Base-by-base conservation (phyloP, 2,888 invertebrate species). In the Operophtera brumata region DNA sequence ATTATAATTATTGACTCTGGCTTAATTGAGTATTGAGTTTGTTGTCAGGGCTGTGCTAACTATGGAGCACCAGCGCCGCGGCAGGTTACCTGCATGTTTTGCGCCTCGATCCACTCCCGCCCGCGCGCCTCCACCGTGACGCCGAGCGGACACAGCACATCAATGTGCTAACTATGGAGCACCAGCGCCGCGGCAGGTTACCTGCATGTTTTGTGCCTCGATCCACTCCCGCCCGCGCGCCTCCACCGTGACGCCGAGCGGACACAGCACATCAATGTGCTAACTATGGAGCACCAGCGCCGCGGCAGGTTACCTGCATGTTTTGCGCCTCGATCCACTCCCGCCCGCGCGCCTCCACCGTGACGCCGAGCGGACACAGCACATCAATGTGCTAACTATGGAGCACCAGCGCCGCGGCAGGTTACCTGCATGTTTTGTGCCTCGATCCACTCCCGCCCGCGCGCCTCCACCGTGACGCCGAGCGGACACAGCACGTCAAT, bases 211-310 rank as follows among this genome's bases (percentile, higher is more conserved):
- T 78, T 92, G 92, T 8, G 89, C 75, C 69, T 91, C 87, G 35
- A 93, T 90, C 95, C 95, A 95, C 51, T 86, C 86, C 52, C 91
- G 88, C 69, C 94, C 94, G 65, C 87, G 88, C n/a, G 91, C 92
- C 61, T 82, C 77, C 42, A 89, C 82, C 0, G 13, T 34, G 45
- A 92, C 89, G 5, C 92, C 92, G 50, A 92, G 89, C 0, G 92
- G 92, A 52, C 92, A 94, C 13, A 94, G 82, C 68, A 86, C 88
- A 72, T 93, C 92, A 4, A 94, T n/a, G n/a, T n/a, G n/a, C n/a
- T n/a, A n/a, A n/a, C n/a, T n/a, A n/a, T n/a, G n/a, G n/a, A n/a
- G n/a, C n/a, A n/a, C n/a, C n/a, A n/a, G n/a, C n/a, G n/a, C n/a
- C n/a, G n/a, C n/a, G 20, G 28, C 9, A 30, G 77, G 68, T 20